Evolutionary conservation across 2,888 invertebrate genomes (phyloP), one percentile per base, ranked within the genome.

Genomic region (Boloria selene): DNA sequence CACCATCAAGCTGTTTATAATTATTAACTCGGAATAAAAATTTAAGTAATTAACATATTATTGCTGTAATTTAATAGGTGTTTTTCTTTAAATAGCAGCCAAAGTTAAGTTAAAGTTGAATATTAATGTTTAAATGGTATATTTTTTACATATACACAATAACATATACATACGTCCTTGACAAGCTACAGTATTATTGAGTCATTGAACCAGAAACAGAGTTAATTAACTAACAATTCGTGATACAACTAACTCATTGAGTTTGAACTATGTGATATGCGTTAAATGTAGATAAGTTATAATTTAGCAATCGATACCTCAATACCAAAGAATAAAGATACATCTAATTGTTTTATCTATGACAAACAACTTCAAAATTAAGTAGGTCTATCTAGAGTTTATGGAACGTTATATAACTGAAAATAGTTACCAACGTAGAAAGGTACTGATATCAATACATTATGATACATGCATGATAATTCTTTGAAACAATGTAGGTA

Each of bases 221-320:
- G 56, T 59, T 59, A 50, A 59, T 59, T 59, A 59, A 59, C 50
- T 38, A 59, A 50, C 49, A 59, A 59, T 59, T 59, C 49, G 38
- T 50, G 59, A 50, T 59, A 59, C 49, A 50, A 50, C 47, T 59
- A 50, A 50, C 47, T 59, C 59, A 38, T 59, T 31, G 50, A 50
- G 49, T 31, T 26, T 45, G 44, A 50, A 59, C 47, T 50, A 38
- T 59, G 59, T 49, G 49, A 59, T 50, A 50, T 59, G 59, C 47
- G 49, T 56, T 56, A 10, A 56, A 56, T 56, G 45, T 44, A 7
- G 44, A 16, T 56, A 56, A 26, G 45, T 26, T 45, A 5, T 22
- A 44, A 44, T 44, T 45, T 45, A 45, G 22, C 44, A 45, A 56
- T 26, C 45, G 13, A 56, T 56, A 16, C 4, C 4, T 6, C 1